Evolutionary conservation across 2,797 vertebrate species (phyloP).

Genomic region (Sebastes variabilis): DNA sequence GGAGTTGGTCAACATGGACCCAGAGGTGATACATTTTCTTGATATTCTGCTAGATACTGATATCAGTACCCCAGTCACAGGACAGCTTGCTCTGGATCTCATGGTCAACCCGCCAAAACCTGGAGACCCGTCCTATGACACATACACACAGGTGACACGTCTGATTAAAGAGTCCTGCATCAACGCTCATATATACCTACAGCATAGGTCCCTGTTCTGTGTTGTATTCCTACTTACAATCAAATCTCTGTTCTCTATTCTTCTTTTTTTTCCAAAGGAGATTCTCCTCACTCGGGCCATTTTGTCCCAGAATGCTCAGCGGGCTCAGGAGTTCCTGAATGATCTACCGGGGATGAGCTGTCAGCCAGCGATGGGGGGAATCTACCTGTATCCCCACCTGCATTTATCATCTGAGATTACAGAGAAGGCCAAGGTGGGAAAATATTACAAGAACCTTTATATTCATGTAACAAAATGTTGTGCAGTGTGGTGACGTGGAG

Average conservation of each 20-base stretch:
- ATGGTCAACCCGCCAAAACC: conserved; percentile 66
- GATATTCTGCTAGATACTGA: conserved; percentile 47
- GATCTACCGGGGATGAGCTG: conserved; percentile 73
- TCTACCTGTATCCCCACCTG: conserved; percentile 73
- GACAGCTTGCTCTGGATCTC: conserved; percentile 75
- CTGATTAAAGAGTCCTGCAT: background rate
- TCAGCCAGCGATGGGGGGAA: conserved; percentile 62
- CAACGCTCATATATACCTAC: background rate
- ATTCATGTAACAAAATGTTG: background rate
- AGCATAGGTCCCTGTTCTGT: too few species aligned
- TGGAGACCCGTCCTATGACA: conserved; percentile 64
- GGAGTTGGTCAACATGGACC: conserved; percentile 76
- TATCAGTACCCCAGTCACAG: conserved; percentile 60
- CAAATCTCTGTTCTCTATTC: background rate
- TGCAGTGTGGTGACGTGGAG: too few species aligned
- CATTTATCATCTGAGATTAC: conserved; percentile 41
- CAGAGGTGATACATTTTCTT: conserved; percentile 42
- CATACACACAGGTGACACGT: conserved; percentile 61
- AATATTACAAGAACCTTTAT: background rate
- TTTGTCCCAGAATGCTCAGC: conserved; percentile 64
- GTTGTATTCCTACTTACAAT: background rate
- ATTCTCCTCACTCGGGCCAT: conserved; percentile 12
- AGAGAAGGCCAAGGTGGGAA: conserved; percentile 62
- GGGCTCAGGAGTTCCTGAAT: conserved; percentile 56
- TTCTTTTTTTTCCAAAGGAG: conserved; percentile 59